These are phyloP conservation scores for Campylomormyrus numenius DNA, from an alignment of 2,113 vertebrate species.

Conservation along the genomic window DNA sequence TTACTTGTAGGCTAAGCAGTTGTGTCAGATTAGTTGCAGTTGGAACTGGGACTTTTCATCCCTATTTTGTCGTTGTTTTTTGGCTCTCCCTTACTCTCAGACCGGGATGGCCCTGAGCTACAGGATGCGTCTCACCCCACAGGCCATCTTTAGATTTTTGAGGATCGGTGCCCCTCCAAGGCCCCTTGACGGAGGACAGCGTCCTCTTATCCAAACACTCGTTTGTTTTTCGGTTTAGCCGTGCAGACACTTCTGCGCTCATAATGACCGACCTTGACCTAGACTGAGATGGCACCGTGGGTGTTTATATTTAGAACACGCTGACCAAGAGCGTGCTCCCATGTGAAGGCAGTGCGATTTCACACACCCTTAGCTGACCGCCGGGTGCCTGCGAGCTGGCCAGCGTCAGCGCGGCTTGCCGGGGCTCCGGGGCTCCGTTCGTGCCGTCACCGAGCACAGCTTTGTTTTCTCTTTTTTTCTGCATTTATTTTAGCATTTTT, in stretches of 20 bases:
- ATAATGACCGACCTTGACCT: not conserved
- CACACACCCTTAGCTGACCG: not conserved
- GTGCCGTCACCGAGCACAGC: not conserved
- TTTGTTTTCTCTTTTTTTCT: not conserved
- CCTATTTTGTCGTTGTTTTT: not conserved
- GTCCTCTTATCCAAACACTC: not conserved
- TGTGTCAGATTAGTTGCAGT: not conserved
- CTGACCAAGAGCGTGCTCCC: not conserved
- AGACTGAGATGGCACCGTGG: not conserved
- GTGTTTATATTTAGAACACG: not conserved
- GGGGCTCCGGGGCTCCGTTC: not conserved
- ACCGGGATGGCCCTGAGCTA: not conserved
- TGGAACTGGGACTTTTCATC: not conserved
- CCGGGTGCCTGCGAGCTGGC: not conserved
- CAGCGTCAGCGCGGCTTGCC: not conserved
- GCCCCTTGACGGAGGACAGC: not conserved
- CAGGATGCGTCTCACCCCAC: not conserved
- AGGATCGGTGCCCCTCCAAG: not conserved
- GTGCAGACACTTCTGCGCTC: not conserved
- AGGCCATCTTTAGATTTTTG: not conserved
- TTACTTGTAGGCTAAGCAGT: not conserved
- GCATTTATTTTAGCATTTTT: not conserved
- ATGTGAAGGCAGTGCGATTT: not conserved
- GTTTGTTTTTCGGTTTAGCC: not conserved
- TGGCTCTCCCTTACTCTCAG: not conserved